These are phyloP conservation scores for Cavia aperea DNA, from an alignment of 2,113 vertebrate species.

Conservation along the genomic window DNA sequence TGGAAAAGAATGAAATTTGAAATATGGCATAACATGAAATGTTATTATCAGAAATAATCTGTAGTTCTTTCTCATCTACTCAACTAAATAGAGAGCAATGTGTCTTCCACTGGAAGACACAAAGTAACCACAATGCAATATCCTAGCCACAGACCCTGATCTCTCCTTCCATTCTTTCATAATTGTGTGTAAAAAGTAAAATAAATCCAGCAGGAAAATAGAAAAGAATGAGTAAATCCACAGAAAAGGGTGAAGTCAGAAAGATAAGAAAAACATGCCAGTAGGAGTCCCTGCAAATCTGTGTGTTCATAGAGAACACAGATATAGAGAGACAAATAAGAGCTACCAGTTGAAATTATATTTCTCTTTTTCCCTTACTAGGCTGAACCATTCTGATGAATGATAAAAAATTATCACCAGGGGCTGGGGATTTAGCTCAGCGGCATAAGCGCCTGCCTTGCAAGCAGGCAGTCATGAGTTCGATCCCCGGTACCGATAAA, in stretches of 20 bases:
- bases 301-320: not conserved
- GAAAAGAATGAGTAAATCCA: not conserved
- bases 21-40: not conserved
- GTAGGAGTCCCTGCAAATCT: not conserved
- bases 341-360: not conserved
- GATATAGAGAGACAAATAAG: not conserved
- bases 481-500: too few species aligned
- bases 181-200: not conserved
- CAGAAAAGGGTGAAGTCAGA: not conserved
- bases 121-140: not conserved
- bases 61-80: not conserved
- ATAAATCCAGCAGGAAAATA: not conserved
- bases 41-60: not conserved
- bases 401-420: not conserved
- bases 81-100: not conserved
- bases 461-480: too few species aligned
- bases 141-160: not conserved
- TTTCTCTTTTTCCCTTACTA: not conserved
- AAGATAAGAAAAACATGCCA: not conserved
- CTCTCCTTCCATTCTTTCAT: not conserved
- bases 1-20: not conserved
- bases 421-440: too few species aligned
- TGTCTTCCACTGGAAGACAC: not conserved
- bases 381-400: not conserved
- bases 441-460: too few species aligned